phyloP scores from a whole-genome alignment of 2,797 vertebrate species.

The Benthosema pterotum region DNA sequence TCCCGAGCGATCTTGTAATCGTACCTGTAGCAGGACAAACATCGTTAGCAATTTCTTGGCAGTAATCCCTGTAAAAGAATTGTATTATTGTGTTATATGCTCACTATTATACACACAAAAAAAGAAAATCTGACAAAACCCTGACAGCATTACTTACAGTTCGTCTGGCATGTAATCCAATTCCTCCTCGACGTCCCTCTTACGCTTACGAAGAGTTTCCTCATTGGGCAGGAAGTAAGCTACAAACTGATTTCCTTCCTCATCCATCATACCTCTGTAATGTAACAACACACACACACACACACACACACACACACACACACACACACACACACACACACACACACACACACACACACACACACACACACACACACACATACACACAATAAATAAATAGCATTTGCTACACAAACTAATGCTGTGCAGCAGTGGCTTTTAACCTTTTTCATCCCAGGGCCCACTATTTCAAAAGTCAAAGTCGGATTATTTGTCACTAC shows the following conservation, averaged over 20 bases:
- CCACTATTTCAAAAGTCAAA: too few relatives aligned
- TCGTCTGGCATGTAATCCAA: slow-evolving; percentile 92
- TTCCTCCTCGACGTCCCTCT: slow-evolving; percentile 90
- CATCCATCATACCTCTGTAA: slow-evolving; percentile 96
- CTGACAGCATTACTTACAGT: slow-evolving; percentile 75
- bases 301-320: neutral
- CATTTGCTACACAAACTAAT: too few relatives aligned
- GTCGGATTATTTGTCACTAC: too few relatives aligned
- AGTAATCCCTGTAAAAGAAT: neutral
- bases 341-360: neutral
- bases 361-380: neutral
- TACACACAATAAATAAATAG: too few relatives aligned
- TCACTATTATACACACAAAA: slow-evolving; percentile 1
- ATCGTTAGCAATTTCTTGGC: neutral
- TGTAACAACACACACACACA: slow-evolving; percentile 5
- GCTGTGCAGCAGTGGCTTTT: too few relatives aligned
- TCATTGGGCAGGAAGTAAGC: slow-evolving; percentile 95
- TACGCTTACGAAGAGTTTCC: slow-evolving; percentile 91
- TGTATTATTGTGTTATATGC: neutral
- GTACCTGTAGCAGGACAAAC: slow-evolving; percentile 76
- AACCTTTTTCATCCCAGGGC: too few relatives aligned
- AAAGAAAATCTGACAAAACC: too few relatives aligned
- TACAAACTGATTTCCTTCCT: slow-evolving; percentile 97
- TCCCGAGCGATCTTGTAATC: slow-evolving; percentile 97
- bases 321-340: neutral